These are phyloP conservation scores for Sturnira hondurensis DNA, from an alignment of 2,113 vertebrate genomes.

Conservation along the genomic window DNA sequence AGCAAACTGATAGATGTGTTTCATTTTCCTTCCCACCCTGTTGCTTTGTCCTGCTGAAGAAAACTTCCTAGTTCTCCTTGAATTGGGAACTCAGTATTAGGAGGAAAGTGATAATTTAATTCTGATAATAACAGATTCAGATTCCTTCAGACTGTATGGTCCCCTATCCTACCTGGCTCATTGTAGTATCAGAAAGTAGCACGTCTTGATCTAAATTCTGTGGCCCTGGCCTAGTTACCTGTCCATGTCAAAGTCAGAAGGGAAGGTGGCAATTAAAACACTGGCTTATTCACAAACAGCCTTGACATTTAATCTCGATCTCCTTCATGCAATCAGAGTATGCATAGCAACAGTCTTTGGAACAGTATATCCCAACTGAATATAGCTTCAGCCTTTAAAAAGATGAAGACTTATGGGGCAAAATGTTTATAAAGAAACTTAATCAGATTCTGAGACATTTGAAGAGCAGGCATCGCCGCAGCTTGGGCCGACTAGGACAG, in stretches of 20 bases:
- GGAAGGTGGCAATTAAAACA: not conserved
- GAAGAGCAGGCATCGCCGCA: not conserved
- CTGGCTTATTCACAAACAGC: not conserved
- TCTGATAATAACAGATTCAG: not conserved
- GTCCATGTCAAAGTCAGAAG: not conserved
- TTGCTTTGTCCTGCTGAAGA: not conserved
- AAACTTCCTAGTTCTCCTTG: not conserved
- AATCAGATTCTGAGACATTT: not conserved
- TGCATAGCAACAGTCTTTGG: not conserved
- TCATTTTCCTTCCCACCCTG: not conserved
- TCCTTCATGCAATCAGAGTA: not conserved
- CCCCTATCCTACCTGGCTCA: not conserved
- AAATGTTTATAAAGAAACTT: not conserved
- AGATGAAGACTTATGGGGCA: not conserved
- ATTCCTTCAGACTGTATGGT: not conserved
- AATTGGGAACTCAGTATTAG: not conserved
- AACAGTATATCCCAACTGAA: not conserved
- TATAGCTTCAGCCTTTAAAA: not conserved
- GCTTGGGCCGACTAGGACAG: not conserved
- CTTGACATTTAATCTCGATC: not conserved
- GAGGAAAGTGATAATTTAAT: not conserved
- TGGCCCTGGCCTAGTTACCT: not conserved
- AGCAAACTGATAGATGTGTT: not conserved
- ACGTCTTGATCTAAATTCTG: not conserved
- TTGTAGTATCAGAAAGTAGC: not conserved